Conservation (phyloP, 2,113 vertebrate species). For the Strix uralensis region DNA sequence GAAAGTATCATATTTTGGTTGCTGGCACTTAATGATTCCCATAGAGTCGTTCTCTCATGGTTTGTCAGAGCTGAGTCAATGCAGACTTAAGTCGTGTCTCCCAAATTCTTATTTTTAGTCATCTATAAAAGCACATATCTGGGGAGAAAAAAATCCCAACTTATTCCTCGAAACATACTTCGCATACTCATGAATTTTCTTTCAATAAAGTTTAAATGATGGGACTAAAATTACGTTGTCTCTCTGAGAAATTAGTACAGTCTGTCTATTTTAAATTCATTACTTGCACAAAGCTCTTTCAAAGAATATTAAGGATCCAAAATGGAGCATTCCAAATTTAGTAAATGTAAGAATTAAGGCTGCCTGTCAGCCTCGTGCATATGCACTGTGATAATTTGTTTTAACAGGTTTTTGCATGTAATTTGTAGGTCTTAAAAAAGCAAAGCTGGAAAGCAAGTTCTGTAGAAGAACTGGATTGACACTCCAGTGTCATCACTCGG, state of each 20-base stretch:
- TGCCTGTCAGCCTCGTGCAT: not conserved
- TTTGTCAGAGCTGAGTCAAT: not conserved
- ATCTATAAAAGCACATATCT: not conserved
- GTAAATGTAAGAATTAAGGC: not conserved
- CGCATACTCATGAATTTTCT: not conserved
- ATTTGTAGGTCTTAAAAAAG: constrained; percentile 22
- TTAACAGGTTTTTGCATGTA: constrained; percentile 10
- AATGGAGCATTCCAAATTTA: constrained; percentile 31
- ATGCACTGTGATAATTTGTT: constrained; percentile 27
- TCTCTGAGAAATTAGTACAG: constrained; percentile 6
- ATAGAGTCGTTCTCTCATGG: not conserved
- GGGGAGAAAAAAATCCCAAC: not conserved
- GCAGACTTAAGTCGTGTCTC: not conserved
- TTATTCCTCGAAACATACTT: not conserved
- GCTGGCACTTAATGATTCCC: not conserved
- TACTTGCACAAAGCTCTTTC: constrained; percentile 42
- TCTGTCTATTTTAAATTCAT: constrained; percentile 41
- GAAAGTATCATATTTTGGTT: not conserved
- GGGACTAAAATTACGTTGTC: not conserved
- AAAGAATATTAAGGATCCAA: constrained; percentile 31
- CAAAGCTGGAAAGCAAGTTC: not conserved
- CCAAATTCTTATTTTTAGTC: not conserved
- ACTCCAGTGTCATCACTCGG: not conserved
- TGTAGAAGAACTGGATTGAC: not conserved
- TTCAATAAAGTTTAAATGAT: constrained; percentile 11